Evolutionary conservation across 1,140 invertebrate species (phyloP).

Genomic region (Camponotus vicinus): DNA sequence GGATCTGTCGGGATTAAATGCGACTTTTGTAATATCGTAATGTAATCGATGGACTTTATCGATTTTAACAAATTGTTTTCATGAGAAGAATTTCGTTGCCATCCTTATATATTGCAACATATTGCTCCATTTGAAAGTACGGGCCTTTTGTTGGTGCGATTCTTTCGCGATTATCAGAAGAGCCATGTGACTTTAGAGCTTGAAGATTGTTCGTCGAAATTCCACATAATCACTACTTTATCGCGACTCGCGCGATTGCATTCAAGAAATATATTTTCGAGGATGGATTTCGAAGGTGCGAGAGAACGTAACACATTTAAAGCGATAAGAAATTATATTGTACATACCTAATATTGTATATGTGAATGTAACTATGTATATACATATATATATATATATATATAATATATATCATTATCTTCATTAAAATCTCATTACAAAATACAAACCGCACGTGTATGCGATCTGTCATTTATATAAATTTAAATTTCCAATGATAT

Average conservation of each 20-base stretch:
- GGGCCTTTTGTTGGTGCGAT: neutral
- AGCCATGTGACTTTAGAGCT: neutral
- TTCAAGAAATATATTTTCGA: constrained; percentile 46
- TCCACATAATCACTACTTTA: constrained; percentile 55
- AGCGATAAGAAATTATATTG: constrained; percentile 56
- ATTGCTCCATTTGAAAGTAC: neutral
- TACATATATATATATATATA: constrained; percentile 79
- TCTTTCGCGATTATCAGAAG: neutral
- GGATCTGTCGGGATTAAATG: neutral
- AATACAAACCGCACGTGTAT: constrained; percentile 29
- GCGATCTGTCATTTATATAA: neutral
- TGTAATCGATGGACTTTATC: neutral
- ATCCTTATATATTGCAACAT: neutral
- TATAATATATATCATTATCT: constrained; percentile 61
- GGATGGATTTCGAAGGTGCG: neutral
- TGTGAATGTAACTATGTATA: constrained; percentile 79
- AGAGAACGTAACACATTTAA: neutral
- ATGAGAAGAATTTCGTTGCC: neutral
- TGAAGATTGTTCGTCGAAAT: constrained; percentile 49
- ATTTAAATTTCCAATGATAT: neutral
- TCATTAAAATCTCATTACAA: constrained; percentile 74
- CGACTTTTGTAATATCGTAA: neutral
- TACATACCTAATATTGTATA: constrained; percentile 75
- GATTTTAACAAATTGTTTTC: constrained; percentile 16
- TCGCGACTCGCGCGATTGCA: neutral